Evolutionary conservation across 2,888 invertebrate genomes (phyloP).

Genomic region (Plebejus argus): DNA sequence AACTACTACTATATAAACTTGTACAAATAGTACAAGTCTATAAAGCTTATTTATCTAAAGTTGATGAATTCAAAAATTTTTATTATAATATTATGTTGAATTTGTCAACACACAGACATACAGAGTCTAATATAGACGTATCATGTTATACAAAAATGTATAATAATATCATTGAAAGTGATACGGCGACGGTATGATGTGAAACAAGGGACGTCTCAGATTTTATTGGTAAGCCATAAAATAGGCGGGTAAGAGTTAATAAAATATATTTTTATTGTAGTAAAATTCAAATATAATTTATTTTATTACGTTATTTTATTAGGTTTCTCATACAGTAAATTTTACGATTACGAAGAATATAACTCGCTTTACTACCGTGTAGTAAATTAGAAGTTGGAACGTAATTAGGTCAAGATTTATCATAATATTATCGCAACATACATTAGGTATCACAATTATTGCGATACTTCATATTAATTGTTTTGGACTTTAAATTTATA

Average conservation of each 20-base stretch:
- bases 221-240: slow-evolving; percentile 30
- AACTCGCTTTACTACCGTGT: neutral
- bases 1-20: too few species aligned
- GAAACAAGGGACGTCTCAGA: slow-evolving; percentile 30
- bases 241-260: neutral
- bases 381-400: neutral
- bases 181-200: slow-evolving; percentile 12
- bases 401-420: neutral
- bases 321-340: neutral
- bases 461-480: too few species aligned
- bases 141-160: slow-evolving; percentile 1
- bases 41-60: too few species aligned
- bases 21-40: too few species aligned
- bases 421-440: too few species aligned
- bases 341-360: neutral
- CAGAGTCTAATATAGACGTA: neutral
- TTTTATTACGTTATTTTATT: neutral
- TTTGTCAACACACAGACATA: neutral
- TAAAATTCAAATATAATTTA: slow-evolving; percentile 10
- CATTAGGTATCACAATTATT: too few species aligned
- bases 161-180: slow-evolving; percentile 14
- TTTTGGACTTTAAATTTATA: too few species aligned
- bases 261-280: slow-evolving; percentile 4
- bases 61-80: too few species aligned
- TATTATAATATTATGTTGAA: neutral